These are phyloP conservation scores for Tanaodytes sp. DNA, from an alignment of 2,888 invertebrate species.

Conservation along the genomic window DNA sequence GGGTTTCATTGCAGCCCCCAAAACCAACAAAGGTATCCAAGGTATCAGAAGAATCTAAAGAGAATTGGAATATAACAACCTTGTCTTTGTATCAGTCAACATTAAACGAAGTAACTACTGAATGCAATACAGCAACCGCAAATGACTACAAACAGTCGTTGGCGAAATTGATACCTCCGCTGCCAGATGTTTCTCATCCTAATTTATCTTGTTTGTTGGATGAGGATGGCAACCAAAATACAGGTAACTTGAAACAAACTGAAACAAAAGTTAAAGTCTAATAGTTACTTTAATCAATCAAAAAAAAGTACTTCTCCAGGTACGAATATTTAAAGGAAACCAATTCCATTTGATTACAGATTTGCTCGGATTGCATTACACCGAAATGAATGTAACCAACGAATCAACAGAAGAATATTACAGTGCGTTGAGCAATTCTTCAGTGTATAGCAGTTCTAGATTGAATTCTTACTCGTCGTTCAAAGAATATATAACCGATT, in stretches of 20 bases:
- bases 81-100: constrained; percentile 62
- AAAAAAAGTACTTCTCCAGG: no score
- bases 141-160: constrained; percentile 62
- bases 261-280: no score
- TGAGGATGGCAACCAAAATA: constrained; percentile 74
- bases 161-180: constrained; percentile 66
- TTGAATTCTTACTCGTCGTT: constrained; percentile 60
- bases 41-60: constrained; percentile 69
- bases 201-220: constrained; percentile 75
- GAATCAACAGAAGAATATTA: constrained; percentile 66
- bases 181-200: constrained; percentile 64
- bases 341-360: no score
- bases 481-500: constrained; percentile 58
- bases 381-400: constrained; percentile 62
- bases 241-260: constrained; percentile 64
- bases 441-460: constrained; percentile 61
- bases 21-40: constrained; percentile 61
- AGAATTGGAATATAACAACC: constrained; percentile 67
- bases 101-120: constrained; percentile 56
- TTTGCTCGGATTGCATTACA: constrained; percentile 68
- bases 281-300: no score
- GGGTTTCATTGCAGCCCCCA: constrained; percentile 58
- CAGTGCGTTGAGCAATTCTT: constrained; percentile 64
- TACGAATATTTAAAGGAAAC: no score
- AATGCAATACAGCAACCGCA: constrained; percentile 53